Percentiles rank a stretch among this genome's conserved stretches.
Conservation (phyloP, 2,888 invertebrate species). For the Diplazon laetatorius region DNA sequence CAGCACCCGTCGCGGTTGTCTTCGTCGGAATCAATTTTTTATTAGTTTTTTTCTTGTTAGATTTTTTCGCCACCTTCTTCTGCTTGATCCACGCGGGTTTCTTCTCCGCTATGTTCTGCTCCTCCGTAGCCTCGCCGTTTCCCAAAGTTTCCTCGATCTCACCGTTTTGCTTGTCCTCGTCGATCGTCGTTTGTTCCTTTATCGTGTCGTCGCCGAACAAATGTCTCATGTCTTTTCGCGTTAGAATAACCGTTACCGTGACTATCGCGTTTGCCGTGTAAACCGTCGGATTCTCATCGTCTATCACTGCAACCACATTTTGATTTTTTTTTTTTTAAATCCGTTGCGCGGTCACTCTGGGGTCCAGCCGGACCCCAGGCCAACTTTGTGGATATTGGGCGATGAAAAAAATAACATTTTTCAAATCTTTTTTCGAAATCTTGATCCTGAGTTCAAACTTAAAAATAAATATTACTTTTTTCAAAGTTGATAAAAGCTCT, state of each 20-base stretch:
- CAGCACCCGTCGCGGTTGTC: slow-evolving; percentile 51
- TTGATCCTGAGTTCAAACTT: too few species aligned
- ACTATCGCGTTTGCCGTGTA: slow-evolving; percentile 99
- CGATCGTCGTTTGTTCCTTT: slow-evolving; percentile 85
- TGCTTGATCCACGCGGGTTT: slow-evolving; percentile 93
- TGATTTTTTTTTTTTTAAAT: not conserved
- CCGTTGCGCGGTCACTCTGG: too few species aligned
- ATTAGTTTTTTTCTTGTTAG: slow-evolving; percentile 84
- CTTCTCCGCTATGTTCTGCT: slow-evolving; percentile 84
- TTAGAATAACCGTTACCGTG: slow-evolving; percentile 96
- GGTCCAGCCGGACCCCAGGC: too few species aligned
- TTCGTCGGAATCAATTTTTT: slow-evolving; percentile 76
- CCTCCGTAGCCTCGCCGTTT: slow-evolving; percentile 82
- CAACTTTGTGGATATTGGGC: too few species aligned
- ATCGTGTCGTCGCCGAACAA: slow-evolving; percentile 91
- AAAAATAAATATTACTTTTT: too few species aligned
- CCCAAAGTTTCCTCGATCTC: slow-evolving; percentile 83
- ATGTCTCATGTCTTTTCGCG: slow-evolving; percentile 92
- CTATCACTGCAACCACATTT: slow-evolving; percentile 89
- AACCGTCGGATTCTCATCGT: slow-evolving; percentile 98
- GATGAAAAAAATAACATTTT: too few species aligned
- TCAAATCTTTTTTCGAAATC: too few species aligned
- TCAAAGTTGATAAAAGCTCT: too few species aligned
- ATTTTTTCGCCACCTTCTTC: slow-evolving; percentile 86
- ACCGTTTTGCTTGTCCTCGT: slow-evolving; percentile 84